Base-by-base conservation (phyloP, 2,113 vertebrate species). In the Elanoides forficatus region DNA sequence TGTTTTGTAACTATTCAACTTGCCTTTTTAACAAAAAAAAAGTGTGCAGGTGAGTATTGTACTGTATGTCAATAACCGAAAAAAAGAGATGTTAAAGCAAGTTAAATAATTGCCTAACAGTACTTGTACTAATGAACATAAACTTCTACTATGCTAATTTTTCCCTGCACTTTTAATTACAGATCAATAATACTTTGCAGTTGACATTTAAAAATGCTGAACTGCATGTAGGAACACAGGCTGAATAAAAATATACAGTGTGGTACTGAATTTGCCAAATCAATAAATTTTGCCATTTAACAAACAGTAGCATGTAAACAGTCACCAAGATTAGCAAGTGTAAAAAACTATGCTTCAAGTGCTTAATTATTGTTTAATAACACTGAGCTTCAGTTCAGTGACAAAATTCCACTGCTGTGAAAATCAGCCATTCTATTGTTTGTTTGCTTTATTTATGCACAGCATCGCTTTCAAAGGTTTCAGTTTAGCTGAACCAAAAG, bases 181-280 rank as follows among this genome's bases (percentile, higher is more conserved):
- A 58, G 97, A 99, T 99, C 98, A 98, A 99, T 99, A 98, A 98
- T 97, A 97, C 97, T 98, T 98, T 97, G 97, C 80, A 14, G 98
- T 85, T 99, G 98, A 99, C 99, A 99, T 99, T 99, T 99, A 98
- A 98, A 98, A 98, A 98, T 98, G 98, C 98, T 98, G 99, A 99
- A 99, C 98, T 98, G 97, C 98, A 94, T 98, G 98, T 98, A 97
- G 96, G 98, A 99, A 98, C 99, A 99, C 98, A 98, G 98, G 97
- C 98, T 98, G 98, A 98, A 98, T 98, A 98, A 98, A 99, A 99
- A 99, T 98, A 98, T 99, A 99, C 98, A 98, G 98, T 96, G 98
- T 98, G 97, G 97, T 98, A 98, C 98, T 98, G 99, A 99, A 98
- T 98, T 98, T 98, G 95, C 98, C 98, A 97, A 98, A 99, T 99